Evolutionary conservation across 1,140 invertebrate species (phyloP).

Genomic region (Drosophila neocordata): DNA sequence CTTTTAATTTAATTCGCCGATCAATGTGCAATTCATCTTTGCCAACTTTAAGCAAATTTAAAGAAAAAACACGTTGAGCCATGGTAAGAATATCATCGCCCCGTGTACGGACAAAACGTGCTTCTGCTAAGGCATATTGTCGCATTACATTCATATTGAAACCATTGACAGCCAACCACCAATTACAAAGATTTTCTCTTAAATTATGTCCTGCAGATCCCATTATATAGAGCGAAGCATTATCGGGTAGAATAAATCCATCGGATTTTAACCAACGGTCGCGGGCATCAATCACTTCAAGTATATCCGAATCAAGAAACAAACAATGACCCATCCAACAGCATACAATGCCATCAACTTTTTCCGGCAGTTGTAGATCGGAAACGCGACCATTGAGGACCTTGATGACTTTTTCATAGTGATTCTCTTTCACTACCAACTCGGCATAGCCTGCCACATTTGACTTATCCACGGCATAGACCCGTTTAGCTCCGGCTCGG

Average conservation of each 20-base stretch:
- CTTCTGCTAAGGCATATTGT: conserved; percentile 49
- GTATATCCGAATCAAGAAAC: conserved; percentile 94
- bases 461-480: conserved; percentile 98
- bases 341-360: conserved; percentile 99
- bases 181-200: conserved; percentile 56
- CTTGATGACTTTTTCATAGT: conserved; percentile 90
- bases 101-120: conserved; percentile 93
- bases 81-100: conserved; percentile 89
- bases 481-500: conserved; percentile 96
- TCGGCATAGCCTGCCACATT: conserved; percentile 97
- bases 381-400: conserved; percentile 96
- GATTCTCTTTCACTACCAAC: conserved; percentile 90
- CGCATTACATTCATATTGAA: conserved; percentile 64
- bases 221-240: conserved; percentile 92
- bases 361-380: conserved; percentile 87
- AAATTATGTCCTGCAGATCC: conserved; percentile 83
- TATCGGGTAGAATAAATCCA: conserved; percentile 90
- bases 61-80: conserved; percentile 33
- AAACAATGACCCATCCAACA: conserved; percentile 99
- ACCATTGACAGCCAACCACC: conserved; percentile 52
- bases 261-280: conserved; percentile 91
- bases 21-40: conserved; percentile 34
- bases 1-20: conserved; percentile 18
- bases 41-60: conserved; percentile 42
- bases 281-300: conserved; percentile 91